Base-by-base conservation (phyloP, 53 echinoderm and acorn worm genomes). In the Holothuria leucospilota region DNA sequence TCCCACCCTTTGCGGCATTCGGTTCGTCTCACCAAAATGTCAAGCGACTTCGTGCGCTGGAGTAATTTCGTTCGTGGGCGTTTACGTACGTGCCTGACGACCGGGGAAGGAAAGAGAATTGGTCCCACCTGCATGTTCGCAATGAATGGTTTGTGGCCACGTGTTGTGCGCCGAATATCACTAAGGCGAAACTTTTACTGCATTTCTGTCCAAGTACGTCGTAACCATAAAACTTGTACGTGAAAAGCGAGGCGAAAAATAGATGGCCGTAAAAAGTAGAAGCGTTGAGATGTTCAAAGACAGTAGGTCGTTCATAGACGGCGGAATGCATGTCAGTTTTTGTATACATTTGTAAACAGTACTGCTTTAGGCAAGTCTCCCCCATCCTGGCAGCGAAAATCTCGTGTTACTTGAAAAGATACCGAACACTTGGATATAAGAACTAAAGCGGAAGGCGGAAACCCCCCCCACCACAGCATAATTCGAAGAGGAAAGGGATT, bases 71-170 rank as follows among this genome's bases (percentile, higher is more conserved):
- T n/a, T n/a, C n/a, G 82, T 62, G 38, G 82, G 25, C 10, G 62
- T 82, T 23, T 82, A 34, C 10, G 82, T 18, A 62, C 62, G 16
- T 82, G 82, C 82, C 61, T n/a, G 82, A 18, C 29, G 41, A 61
- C 82, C 82, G 62, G 82, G 34, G 82, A 82, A 25, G 82, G 82
- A 5, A 24, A 42, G 9, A 42, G 42, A 63, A 82, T n/a, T 82
- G 82, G 64, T 42, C 1, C 38, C n/a, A n/a, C 16, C 7, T 62
- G 62, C 30, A 10, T 13, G 6, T 82, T 63, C 62, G 82, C 62
- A 12, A 42, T 42, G 5, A 82, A 63, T 82, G 82, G 82, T 82
- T 63, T 29, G 63, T 39, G 13, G 64, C 21, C 8, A 18, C 63
- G 5, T 82, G 82, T n/a, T n/a, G 40, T 82, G 15, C 24, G 82